A percentile compares a stretch with the other conserved stretches of the same genome.
phyloP scores from a whole-genome alignment of 2,888 invertebrate species.

The Alcis repandata region DNA sequence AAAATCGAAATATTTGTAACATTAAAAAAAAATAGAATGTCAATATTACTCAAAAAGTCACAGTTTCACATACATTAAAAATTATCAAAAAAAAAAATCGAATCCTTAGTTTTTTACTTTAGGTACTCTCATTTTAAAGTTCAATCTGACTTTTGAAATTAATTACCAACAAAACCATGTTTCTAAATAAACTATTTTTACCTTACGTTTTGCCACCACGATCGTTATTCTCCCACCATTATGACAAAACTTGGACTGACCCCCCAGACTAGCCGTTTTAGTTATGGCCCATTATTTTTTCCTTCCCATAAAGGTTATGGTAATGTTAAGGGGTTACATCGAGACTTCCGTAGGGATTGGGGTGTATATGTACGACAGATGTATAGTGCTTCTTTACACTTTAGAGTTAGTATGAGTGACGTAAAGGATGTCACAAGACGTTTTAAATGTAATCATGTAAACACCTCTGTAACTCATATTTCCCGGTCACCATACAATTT shows the following conservation, averaged over 20 bases:
- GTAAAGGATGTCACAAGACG: background rate
- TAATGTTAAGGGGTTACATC: conserved; percentile 65
- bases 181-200: no score
- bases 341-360: conserved; percentile 46
- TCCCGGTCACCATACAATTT: no score
- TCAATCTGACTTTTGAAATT: no score
- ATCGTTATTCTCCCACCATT: background rate
- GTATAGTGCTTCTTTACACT: conserved; percentile 53
- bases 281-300: conserved; percentile 78
- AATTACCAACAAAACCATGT: no score
- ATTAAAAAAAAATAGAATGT: no score
- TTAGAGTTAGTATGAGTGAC: background rate
- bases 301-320: conserved; percentile 82
- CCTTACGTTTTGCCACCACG: no score
- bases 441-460: no score
- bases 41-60: no score
- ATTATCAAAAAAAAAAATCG: no score
- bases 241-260: conserved; percentile 55
- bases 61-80: no score
- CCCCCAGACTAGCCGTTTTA: conserved; percentile 69
- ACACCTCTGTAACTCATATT: no score
- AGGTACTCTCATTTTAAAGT: background rate
- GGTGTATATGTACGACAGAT: conserved; percentile 70
- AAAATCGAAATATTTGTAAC: no score
- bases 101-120: background rate